Evolutionary conservation across 1,140 invertebrate species (phyloP).

Genomic region (Sipha flava): DNA sequence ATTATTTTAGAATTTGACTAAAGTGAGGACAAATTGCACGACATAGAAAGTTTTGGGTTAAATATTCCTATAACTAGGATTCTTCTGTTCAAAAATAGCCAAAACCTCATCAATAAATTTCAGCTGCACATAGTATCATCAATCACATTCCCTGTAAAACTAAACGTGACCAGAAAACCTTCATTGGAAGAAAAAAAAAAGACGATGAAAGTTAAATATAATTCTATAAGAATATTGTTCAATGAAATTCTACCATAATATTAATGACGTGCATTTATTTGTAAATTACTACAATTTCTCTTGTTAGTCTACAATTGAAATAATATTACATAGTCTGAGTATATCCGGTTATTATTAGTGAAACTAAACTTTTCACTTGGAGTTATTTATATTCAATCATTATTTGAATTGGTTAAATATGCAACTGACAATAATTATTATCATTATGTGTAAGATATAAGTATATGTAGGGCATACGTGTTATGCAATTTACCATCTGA

Average conservation of each 20-base stretch:
- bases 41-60: slow-evolving; percentile 20
- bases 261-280: too few species aligned
- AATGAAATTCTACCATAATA: background rate
- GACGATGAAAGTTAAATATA: background rate
- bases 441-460: too few species aligned
- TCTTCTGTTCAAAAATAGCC: slow-evolving; percentile 11
- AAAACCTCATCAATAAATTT: slow-evolving; percentile 32
- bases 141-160: background rate
- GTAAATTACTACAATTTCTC: too few species aligned
- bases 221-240: background rate
- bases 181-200: background rate
- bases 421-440: too few species aligned
- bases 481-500: too few species aligned
- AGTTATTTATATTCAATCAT: too few species aligned
- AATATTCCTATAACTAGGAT: slow-evolving; percentile 12
- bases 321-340: too few species aligned
- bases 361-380: too few species aligned
- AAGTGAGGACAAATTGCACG: slow-evolving; percentile 11
- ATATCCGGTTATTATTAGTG: too few species aligned
- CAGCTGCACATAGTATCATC: slow-evolving; percentile 2
- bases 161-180: slow-evolving; percentile 7
- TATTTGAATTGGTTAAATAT: too few species aligned
- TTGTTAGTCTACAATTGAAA: too few species aligned
- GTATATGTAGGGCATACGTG: too few species aligned
- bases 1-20: background rate